Conservation (phyloP, 2,113 vertebrate species). For the Azemiops feae region DNA sequence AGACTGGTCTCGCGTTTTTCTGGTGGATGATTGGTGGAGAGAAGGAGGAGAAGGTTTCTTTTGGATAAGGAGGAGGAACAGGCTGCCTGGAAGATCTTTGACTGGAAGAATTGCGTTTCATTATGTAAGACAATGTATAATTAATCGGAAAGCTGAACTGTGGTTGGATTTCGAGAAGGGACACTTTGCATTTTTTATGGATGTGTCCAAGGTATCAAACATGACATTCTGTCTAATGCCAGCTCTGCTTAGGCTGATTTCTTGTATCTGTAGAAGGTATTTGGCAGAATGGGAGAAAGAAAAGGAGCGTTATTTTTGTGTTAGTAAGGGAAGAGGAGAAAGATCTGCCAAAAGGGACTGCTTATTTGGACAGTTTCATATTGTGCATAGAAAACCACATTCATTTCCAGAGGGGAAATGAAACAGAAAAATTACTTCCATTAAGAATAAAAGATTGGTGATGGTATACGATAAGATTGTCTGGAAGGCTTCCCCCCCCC, state of each 20-base stretch:
- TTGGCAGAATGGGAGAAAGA: neutral
- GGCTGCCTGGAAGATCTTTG: neutral
- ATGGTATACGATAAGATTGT: neutral
- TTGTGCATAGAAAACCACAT: slow-evolving; percentile 61
- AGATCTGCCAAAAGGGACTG: slow-evolving; percentile 29
- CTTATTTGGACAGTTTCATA: slow-evolving; percentile 39
- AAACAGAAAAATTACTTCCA: slow-evolving; percentile 67
- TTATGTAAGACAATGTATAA: neutral
- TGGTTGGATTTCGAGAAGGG: neutral
- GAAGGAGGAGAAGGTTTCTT: neutral
- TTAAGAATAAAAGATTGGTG: slow-evolving; percentile 55
- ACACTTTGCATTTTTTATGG: neutral
- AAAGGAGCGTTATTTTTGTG: neutral
- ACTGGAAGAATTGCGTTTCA: neutral
- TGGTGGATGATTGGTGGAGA: neutral
- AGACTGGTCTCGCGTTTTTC: neutral
- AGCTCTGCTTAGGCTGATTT: neutral
- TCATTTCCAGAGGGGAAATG: slow-evolving; percentile 60
- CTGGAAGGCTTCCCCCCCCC: slow-evolving; percentile 56
- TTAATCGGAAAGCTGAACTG: neutral
- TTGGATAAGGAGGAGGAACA: neutral
- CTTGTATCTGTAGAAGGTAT: neutral
- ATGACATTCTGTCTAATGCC: neutral
- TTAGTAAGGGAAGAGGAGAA: neutral
- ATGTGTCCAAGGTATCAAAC: neutral